phyloP scores from a whole-genome alignment of 2,888 invertebrate genomes.

The Sacculina carcini region DNA sequence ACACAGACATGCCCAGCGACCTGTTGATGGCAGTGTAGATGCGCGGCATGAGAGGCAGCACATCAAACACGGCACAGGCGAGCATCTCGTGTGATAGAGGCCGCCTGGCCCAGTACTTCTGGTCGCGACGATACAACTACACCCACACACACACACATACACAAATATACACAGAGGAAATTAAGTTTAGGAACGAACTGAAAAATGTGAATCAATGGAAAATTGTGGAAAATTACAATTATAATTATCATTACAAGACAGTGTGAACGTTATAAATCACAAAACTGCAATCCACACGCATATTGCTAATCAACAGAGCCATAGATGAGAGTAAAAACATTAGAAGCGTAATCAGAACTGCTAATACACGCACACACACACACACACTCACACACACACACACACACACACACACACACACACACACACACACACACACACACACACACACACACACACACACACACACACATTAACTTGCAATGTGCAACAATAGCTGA shows the following conservation, averaged over 20 bases:
- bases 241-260: too few relatives aligned
- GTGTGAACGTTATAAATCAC: too few relatives aligned
- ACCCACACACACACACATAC: too few relatives aligned
- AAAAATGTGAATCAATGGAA: not conserved
- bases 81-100: constrained; percentile 75
- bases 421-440: constrained; percentile 2
- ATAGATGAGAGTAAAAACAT: not conserved
- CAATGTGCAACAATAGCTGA: not conserved
- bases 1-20: constrained; percentile 19
- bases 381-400: not conserved
- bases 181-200: constrained; percentile 12
- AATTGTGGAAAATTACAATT: too few relatives aligned
- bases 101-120: constrained; percentile 52
- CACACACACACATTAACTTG: not conserved
- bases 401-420: not conserved
- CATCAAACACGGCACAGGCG: constrained; percentile 67
- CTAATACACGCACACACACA: not conserved
- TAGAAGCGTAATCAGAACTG: too few relatives aligned
- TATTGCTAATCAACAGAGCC: not conserved
- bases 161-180: too few relatives aligned
- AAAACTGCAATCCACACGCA: too few relatives aligned
- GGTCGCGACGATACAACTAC: constrained; percentile 16
- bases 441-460: not conserved
- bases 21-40: constrained; percentile 43
- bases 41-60: constrained; percentile 54